Evolutionary conservation across 2,888 invertebrate genomes (phyloP), one percentile per base, ranked within the genome.

Genomic region (Drosophila paranaensis): DNA sequence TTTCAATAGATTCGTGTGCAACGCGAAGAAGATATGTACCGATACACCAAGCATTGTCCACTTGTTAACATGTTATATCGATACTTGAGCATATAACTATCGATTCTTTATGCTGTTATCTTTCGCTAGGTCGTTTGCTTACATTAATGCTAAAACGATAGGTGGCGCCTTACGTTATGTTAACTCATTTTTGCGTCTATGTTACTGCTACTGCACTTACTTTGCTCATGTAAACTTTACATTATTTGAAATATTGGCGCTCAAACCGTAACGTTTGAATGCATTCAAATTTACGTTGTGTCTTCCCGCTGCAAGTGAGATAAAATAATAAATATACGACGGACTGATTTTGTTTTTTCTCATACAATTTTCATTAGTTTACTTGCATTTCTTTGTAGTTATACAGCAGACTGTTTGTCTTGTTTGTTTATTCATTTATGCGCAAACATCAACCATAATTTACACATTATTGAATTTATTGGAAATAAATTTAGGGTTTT

Each of bases 301-400:
- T 35, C 14, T 10, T 4, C 16, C 30, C 10, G 3, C 20, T 43
- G 33, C 42, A 55, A 55, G 14, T 4, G 2, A 43, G 10, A 1
- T 33, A 6, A 43, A 10, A 35, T 20, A 16, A 33, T 55, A 16
- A 43, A 55, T 20, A 42, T 1, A 27, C 10, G 14, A n/a, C 6
- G 0, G 9, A n/a, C 14, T 20, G 20, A 2, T 20, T 1, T 14
- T 54, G 9, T 56, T 56, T 10, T 55, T 43, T 33, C 55, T 56
- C 55, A 58, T 43, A 60, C 39, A 60, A 62, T 42, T 62, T 77
- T 77, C 63, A 60, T 69, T 78, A 61, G 74, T 78, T 78, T 78
- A 71, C 72, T 57, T 51, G 53, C 50, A 16, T 66, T 71, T 82
- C 58, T 43, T 79, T 82, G 67, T 77, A 86, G 83, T 80, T 71